phyloP scores from a whole-genome alignment of 2,888 invertebrate species.

The Acanthosoma haemorrhoidale region DNA sequence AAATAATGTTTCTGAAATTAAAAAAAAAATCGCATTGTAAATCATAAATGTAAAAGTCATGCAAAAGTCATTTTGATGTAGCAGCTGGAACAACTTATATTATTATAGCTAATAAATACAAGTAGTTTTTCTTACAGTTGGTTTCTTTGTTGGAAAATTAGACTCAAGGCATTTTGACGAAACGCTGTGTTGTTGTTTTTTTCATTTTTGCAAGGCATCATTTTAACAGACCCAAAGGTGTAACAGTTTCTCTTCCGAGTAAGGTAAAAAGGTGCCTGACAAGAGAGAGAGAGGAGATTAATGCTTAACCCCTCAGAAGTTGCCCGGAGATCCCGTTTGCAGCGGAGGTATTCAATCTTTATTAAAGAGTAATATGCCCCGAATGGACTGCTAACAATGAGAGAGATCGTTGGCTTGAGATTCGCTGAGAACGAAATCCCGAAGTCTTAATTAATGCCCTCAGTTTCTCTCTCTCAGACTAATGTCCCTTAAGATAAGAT shows the following conservation, averaged over 20 bases:
- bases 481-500: neutral
- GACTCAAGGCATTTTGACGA: too few species aligned
- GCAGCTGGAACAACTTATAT: too few species aligned
- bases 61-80: too few species aligned
- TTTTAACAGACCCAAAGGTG: neutral
- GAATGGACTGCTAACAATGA: neutral
- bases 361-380: conserved; percentile 2
- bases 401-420: neutral
- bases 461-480: neutral
- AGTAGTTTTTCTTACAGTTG: too few species aligned
- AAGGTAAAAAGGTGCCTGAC: neutral
- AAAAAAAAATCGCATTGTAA: too few species aligned
- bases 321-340: neutral
- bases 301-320: neutral
- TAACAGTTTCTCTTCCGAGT: neutral
- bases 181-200: too few species aligned
- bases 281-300: neutral
- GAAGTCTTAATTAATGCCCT: neutral
- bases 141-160: too few species aligned
- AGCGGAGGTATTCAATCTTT: conserved; percentile 4
- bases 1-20: too few species aligned
- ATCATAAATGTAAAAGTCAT: too few species aligned
- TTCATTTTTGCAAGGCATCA: too few species aligned
- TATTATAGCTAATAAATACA: too few species aligned
- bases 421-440: neutral